Conservation (phyloP, 2,113 vertebrate species). For the Petrocephalus zakoni region DNA sequence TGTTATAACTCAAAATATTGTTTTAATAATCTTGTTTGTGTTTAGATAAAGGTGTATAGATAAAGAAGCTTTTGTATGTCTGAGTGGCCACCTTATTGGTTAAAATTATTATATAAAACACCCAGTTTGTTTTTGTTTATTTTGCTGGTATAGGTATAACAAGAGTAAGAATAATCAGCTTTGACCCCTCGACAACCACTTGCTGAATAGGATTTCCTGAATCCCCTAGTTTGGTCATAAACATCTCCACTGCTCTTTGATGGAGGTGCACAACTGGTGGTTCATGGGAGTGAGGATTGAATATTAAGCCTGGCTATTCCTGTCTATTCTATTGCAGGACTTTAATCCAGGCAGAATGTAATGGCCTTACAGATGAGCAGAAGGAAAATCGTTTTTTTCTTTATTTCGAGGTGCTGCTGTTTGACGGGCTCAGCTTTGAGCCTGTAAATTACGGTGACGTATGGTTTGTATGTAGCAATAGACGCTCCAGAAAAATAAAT, state of each 20-base stretch:
- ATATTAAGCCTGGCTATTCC: slow-evolving; percentile 34
- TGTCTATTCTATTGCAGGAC: slow-evolving; percentile 39
- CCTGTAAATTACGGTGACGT: not conserved
- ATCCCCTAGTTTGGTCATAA: not conserved
- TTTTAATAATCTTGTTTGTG: no score
- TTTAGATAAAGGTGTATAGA: not conserved
- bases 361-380: not conserved
- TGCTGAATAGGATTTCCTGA: not conserved
- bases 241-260: slow-evolving; percentile 13
- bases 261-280: slow-evolving; percentile 26
- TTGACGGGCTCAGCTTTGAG: not conserved
- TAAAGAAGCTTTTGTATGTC: not conserved
- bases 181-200: not conserved
- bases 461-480: not conserved
- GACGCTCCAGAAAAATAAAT: not conserved
- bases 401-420: not conserved
- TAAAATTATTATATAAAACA: not conserved
- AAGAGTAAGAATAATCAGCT: not conserved
- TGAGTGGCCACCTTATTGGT: not conserved
- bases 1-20: no score
- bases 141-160: not conserved
- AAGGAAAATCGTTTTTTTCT: not conserved
- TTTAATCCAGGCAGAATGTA: slow-evolving; percentile 21
- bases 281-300: slow-evolving; percentile 28
- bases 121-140: not conserved